Evolutionary conservation across 2,797 vertebrate genomes (phyloP).

Genomic region (Gambusia yucatana): DNA sequence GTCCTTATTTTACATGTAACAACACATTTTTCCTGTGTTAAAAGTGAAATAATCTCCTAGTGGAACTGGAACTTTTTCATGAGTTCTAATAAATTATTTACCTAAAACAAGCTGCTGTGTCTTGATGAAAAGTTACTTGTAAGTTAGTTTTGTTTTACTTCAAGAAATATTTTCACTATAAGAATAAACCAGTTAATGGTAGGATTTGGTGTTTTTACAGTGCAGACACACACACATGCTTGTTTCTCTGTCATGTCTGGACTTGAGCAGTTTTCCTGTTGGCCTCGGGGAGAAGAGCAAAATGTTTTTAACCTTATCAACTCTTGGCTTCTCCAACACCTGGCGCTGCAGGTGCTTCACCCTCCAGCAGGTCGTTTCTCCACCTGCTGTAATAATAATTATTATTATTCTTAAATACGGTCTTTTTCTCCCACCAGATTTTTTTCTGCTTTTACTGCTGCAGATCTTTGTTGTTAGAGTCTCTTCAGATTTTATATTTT

Average conservation of each 20-base stretch:
- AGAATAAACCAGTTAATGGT: too few species aligned
- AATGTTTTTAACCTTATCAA: constrained; percentile 21
- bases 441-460: constrained; percentile 27
- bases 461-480: constrained; percentile 19
- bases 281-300: constrained; percentile 51
- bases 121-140: too few species aligned
- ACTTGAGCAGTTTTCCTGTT: constrained; percentile 52
- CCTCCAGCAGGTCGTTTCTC: constrained; percentile 26
- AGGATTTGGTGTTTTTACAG: background rate
- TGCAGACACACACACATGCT: constrained; percentile 32
- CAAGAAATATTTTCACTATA: too few species aligned
- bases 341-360: constrained; percentile 39
- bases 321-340: constrained; percentile 55
- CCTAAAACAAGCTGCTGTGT: too few species aligned
- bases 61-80: too few species aligned
- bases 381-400: constrained; percentile 37
- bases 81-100: too few species aligned
- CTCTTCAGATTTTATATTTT: background rate
- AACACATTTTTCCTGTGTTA: too few species aligned
- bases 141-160: too few species aligned
- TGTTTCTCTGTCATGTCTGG: constrained; percentile 54
- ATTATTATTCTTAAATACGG: constrained; percentile 14
- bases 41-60: too few species aligned
- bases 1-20: too few species aligned
- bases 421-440: constrained; percentile 8